These are phyloP conservation scores for Aeoliscus strigatus DNA, from an alignment of 2,797 vertebrate genomes.

Conservation along the genomic window DNA sequence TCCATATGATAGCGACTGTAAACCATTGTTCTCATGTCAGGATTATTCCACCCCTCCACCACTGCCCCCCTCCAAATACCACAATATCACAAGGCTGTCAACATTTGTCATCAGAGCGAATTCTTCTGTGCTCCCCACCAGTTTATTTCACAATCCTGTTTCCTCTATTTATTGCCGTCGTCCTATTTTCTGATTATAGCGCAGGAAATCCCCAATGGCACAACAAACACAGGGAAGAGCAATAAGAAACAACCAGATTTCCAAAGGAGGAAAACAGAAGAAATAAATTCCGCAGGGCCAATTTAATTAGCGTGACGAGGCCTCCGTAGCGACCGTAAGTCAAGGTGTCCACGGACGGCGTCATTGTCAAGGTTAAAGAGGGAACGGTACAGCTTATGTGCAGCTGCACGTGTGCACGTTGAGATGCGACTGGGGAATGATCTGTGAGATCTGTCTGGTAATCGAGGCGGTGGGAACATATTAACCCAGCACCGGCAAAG, in stretches of 20 bases:
- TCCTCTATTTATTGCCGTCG: slow-evolving; percentile 11
- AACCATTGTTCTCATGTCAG: no score
- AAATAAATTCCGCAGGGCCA: neutral
- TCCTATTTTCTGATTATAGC: slow-evolving; percentile 10
- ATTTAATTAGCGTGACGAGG: slow-evolving; percentile 23
- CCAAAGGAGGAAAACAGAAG: slow-evolving; percentile 3
- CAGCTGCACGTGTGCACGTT: slow-evolving; percentile 15
- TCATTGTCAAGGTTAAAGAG: slow-evolving; percentile 26
- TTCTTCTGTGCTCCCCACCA: slow-evolving; percentile 8
- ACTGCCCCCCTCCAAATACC: no score
- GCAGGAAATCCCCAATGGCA: neutral
- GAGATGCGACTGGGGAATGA: neutral
- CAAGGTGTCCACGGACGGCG: slow-evolving; percentile 11
- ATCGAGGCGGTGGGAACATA: slow-evolving; percentile 18
- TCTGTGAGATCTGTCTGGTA: slow-evolving; percentile 16
- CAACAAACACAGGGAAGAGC: no score
- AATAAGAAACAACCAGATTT: no score
- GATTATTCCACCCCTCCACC: no score
- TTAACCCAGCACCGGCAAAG: slow-evolving; percentile 13
- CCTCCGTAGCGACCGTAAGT: slow-evolving; percentile 12
- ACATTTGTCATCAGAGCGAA: slow-evolving; percentile 12
- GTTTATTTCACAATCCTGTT: slow-evolving; percentile 12
- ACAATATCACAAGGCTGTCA: no score
- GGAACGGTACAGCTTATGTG: no score
- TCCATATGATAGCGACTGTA: no score